phyloP scores from a whole-genome alignment of 2,888 invertebrate species.

The Agelastica alni region DNA sequence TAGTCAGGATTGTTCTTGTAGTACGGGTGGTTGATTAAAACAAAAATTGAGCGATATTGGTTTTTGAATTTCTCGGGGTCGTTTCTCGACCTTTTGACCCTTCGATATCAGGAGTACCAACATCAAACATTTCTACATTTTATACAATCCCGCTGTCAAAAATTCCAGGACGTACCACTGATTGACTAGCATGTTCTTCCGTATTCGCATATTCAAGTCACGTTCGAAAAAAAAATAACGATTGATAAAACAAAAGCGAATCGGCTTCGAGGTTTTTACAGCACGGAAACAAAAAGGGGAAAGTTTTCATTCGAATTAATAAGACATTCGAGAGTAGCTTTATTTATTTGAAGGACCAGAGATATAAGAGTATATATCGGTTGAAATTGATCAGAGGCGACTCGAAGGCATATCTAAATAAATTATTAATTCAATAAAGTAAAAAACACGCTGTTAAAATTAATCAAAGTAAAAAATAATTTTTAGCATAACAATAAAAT shows the following conservation, averaged over 20 bases:
- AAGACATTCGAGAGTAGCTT: not conserved
- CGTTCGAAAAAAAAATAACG: slow-evolving; percentile 47
- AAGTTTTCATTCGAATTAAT: not conserved
- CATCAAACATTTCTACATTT: not conserved
- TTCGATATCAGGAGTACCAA: not conserved
- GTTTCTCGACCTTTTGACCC: no score
- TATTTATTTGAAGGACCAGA: not conserved
- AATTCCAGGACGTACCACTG: not conserved
- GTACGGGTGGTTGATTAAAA: no score
- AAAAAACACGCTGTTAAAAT: no score
- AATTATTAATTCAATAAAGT: no score
- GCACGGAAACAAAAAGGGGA: not conserved
- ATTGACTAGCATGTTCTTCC: slow-evolving; percentile 15
- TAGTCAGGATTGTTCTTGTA: no score
- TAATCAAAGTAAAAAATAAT: no score
- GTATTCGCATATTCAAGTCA: slow-evolving; percentile 44
- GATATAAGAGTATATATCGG: not conserved
- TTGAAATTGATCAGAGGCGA: not conserved
- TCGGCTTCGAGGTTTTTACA: slow-evolving; percentile 17
- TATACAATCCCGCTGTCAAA: not conserved
- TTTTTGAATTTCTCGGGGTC: no score
- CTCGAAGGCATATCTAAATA: no score
- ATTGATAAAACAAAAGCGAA: slow-evolving; percentile 49
- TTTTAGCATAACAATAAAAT: no score
- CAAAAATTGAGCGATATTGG: no score